Evolutionary conservation across 1,140 invertebrate genomes (phyloP).

Genomic region (Penaeus japonicus): DNA sequence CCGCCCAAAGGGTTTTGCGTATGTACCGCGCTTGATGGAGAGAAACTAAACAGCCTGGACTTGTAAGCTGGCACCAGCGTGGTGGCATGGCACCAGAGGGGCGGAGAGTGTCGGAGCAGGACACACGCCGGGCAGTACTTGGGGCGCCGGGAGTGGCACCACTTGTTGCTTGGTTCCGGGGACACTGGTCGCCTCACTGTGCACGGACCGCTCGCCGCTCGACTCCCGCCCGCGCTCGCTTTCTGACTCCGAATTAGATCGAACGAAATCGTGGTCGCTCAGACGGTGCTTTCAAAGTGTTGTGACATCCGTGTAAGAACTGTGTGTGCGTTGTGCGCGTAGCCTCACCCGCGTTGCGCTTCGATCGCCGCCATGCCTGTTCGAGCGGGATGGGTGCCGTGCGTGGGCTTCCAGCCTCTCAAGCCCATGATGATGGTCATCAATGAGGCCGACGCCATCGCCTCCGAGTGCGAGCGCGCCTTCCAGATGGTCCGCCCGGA

Average conservation of each 20-base stretch:
- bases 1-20: too few species aligned
- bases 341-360: too few species aligned
- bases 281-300: neutral
- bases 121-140: slow-evolving; percentile 8
- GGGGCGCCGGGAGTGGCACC: slow-evolving; percentile 10
- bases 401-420: slow-evolving; percentile 61
- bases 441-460: slow-evolving; percentile 48
- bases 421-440: slow-evolving; percentile 52
- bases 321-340: too few species aligned
- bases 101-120: too few species aligned
- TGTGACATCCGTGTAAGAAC: too few species aligned
- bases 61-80: too few species aligned
- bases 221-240: neutral
- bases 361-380: slow-evolving; percentile 58
- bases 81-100: too few species aligned
- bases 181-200: neutral
- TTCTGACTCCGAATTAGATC: neutral
- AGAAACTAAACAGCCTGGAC: too few species aligned
- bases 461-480: slow-evolving; percentile 50
- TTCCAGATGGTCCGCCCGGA: slow-evolving; percentile 18
- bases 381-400: slow-evolving; percentile 63
- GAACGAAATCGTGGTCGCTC: neutral
- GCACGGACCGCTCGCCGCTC: neutral
- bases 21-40: too few species aligned
- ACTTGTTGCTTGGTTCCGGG: slow-evolving; percentile 29